Percentiles rank a stretch among this genome's conserved stretches.
phyloP scores from a whole-genome alignment of 2,113 vertebrate genomes.

The Tragelaphus scriptus region DNA sequence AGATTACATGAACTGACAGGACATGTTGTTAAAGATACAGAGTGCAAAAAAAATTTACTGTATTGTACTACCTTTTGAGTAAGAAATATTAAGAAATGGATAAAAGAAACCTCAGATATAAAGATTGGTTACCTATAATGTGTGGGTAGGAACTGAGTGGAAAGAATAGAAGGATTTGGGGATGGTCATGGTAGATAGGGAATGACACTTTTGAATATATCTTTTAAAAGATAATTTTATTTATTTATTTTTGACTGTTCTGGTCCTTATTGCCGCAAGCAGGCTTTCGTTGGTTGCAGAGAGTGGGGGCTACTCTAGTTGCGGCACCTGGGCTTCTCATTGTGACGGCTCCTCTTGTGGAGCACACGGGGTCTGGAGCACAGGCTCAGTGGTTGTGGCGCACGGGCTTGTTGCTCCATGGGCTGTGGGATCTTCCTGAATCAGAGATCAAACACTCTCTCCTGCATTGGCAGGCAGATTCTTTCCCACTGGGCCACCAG shows the following conservation, averaged over 20 bases:
- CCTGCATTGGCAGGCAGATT: not conserved
- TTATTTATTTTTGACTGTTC: not conserved
- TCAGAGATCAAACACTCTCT: not conserved
- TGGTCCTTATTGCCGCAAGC: not conserved
- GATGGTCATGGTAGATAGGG: not conserved
- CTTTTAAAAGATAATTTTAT: not conserved
- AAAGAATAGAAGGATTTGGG: not conserved
- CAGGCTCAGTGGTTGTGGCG: not conserved
- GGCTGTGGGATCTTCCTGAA: not conserved
- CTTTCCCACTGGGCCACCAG: not conserved
- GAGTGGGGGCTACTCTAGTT: not conserved
- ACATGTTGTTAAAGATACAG: not conserved
- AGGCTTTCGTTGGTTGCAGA: not conserved
- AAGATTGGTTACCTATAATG: not conserved
- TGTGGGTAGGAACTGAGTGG: not conserved
- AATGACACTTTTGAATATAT: not conserved
- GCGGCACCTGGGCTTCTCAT: not conserved
- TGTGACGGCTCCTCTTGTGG: not conserved
- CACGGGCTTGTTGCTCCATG: not conserved
- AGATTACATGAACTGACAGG: not conserved
- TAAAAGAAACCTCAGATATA: not conserved
- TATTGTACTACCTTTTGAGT: not conserved
- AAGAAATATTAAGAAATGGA: not conserved
- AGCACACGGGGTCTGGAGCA: not conserved
- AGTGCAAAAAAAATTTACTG: not conserved